Conservation (phyloP, 2,113 vertebrate species). For the Balaenoptera acutorostrata region DNA sequence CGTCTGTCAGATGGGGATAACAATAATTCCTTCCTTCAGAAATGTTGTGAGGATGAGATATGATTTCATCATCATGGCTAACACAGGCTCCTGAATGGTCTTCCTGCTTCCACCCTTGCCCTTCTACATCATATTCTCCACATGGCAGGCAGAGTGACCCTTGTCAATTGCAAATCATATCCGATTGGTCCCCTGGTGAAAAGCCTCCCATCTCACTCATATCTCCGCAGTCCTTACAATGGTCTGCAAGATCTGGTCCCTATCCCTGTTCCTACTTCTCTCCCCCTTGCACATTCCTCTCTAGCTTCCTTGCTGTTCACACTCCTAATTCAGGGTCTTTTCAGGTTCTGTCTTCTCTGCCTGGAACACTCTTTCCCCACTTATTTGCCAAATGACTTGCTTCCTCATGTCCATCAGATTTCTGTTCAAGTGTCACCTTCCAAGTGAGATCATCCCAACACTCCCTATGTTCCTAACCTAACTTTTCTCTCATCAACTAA, state of each 20-base stretch:
- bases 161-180: background rate
- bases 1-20: background rate
- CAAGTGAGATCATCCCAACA: background rate
- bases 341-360: background rate
- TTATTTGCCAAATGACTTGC: background rate
- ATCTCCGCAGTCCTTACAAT: accelerated
- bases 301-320: background rate
- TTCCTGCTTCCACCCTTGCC: background rate
- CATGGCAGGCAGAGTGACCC: background rate
- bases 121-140: background rate
- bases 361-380: background rate
- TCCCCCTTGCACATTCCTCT: background rate
- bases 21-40: background rate
- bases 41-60: background rate
- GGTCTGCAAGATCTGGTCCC: background rate
- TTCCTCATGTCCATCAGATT: background rate
- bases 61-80: background rate
- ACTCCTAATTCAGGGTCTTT: background rate
- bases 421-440: background rate
- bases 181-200: background rate
- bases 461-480: background rate
- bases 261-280: background rate
- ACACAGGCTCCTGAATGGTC: background rate
- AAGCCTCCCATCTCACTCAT: background rate
- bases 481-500: background rate